Base-by-base conservation (phyloP, 2,113 vertebrate genomes). In the Pseudopodoces humilis region DNA sequence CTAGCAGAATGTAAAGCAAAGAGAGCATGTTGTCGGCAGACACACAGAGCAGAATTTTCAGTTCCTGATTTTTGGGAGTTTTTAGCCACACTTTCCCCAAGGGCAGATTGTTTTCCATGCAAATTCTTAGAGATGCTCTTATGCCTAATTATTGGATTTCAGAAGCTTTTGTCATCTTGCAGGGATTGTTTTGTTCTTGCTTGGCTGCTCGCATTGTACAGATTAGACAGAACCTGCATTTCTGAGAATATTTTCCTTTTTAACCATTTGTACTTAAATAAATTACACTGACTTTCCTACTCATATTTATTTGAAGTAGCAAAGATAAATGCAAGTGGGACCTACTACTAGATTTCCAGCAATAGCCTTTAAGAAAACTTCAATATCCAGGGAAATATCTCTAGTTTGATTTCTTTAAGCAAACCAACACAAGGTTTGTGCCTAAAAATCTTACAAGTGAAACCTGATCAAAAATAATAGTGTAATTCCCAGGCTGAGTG, bases 131-230 rank as follows among this genome's bases (percentile, higher is more conserved):
- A 93, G 93, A 86, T 27, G 47, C 62, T 88, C 25, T 94, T 56
- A 74, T 87, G 81, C 86, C 95, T 95, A 50, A 37, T 70, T 49
- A 83, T 93, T 90, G 92, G 95, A 95, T 96, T 94, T 62, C 53
- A 97, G 50, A 92, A 96, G 91, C 67, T 80, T 94, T 87, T 95
- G 82, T 96, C 94, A 96, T 96, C 95, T 91, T 95, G 77, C 90
- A 84, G 86, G 64, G 82, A 89, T 82, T 84, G 88, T 81, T 97
- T 94, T 77, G 76, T 86, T 95, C 58, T 95, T 93, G 95, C 94
- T 86, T 96, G 92, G 91, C 86, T 86, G 84, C 95, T 96, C 74
- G 22, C 89, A 4, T 90, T 55, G 74, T 69, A 43, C 77, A 95
- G 93, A 95, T 94, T 86, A 95, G 92, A 84, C 90, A 94, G 90